Evolutionary conservation across 2,888 invertebrate genomes (phyloP).

Genomic region (Oligia fasciuncula): DNA sequence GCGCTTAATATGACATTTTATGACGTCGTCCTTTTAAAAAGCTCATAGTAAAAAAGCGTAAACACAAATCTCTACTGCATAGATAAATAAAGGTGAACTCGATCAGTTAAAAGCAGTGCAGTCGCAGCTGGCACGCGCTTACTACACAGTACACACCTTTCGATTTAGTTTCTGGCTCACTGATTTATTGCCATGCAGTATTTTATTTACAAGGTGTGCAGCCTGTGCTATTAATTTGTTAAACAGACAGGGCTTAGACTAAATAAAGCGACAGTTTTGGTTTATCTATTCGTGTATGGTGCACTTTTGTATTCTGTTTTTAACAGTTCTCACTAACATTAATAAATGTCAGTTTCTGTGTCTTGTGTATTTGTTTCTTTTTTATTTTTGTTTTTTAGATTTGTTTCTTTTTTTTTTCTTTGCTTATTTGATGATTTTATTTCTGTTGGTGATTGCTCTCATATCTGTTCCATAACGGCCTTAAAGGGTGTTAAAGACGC

Average conservation of each 20-base stretch:
- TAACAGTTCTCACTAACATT: background rate
- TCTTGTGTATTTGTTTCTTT: background rate
- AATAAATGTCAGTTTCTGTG: background rate
- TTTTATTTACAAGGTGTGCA: slow-evolving; percentile 36
- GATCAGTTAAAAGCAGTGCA: slow-evolving; percentile 18
- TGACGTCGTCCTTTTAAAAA: too few relatives aligned
- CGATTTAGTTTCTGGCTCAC: slow-evolving; percentile 16
- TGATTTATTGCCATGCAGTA: slow-evolving; percentile 25
- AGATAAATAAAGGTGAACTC: slow-evolving; percentile 1
- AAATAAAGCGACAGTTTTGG: slow-evolving; percentile 7
- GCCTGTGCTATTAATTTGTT: slow-evolving; percentile 27
- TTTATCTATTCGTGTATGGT: background rate
- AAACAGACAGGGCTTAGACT: background rate
- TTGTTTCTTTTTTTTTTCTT: too few relatives aligned
- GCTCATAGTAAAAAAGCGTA: too few relatives aligned
- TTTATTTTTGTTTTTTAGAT: too few relatives aligned
- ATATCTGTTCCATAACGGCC: background rate
- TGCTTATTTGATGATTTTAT: too few relatives aligned
- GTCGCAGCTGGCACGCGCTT: slow-evolving; percentile 21
- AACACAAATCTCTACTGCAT: background rate
- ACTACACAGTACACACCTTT: slow-evolving; percentile 4
- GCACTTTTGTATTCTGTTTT: background rate
- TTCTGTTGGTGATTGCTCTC: background rate
- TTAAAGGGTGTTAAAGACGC: background rate
- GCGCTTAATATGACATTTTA: too few relatives aligned